Evolutionary conservation across 2,888 invertebrate species (phyloP).

Genomic region (Apotomis turbidana): DNA sequence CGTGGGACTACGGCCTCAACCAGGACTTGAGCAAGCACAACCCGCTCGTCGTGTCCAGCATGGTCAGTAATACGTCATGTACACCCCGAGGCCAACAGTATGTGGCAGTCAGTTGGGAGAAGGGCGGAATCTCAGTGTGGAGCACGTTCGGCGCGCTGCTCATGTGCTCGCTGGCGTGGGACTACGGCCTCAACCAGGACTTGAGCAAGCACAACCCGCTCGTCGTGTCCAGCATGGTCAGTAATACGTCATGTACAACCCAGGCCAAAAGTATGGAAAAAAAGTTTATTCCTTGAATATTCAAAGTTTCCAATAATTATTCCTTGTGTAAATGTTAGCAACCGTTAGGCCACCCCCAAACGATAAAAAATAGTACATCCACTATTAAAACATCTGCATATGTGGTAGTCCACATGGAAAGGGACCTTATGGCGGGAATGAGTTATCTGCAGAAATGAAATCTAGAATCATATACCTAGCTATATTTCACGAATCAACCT

Average conservation of each 20-base stretch:
- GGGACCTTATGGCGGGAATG: no score
- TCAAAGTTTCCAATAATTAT: neutral
- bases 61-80: slow-evolving; percentile 61
- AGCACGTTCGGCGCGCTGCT: neutral
- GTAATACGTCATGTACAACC: slow-evolving; percentile 64
- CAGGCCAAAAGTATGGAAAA: no score
- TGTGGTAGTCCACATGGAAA: no score
- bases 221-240: slow-evolving; percentile 3
- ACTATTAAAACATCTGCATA: no score
- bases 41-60: slow-evolving; percentile 4
- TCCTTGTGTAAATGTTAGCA: no score
- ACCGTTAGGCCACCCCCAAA: no score
- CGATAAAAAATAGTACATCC: no score
- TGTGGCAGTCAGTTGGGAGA: slow-evolving; percentile 73
- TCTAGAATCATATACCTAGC: no score
- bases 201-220: slow-evolving; percentile 8
- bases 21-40: slow-evolving; percentile 6
- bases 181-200: slow-evolving; percentile 53
- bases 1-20: slow-evolving; percentile 53
- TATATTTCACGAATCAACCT: no score
- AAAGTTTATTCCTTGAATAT: no score
- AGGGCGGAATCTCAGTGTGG: neutral
- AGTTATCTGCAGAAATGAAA: no score
- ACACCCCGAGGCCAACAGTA: no score
- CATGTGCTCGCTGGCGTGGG: neutral